These are phyloP conservation scores for Meloidogyne floridensis DNA, from an alignment of 1,140 invertebrate species.

Conservation along the genomic window DNA sequence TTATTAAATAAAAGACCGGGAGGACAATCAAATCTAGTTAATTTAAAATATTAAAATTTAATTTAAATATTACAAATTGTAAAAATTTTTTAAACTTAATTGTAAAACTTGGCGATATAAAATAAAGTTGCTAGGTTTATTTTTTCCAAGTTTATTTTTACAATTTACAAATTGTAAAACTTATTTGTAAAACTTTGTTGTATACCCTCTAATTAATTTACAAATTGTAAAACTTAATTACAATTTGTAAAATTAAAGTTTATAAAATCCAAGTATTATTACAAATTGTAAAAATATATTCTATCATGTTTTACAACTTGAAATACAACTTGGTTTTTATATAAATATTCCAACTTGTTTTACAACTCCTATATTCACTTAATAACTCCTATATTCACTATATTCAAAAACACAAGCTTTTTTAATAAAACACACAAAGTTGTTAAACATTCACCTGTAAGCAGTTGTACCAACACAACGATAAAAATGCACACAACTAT, in stretches of 20 bases:
- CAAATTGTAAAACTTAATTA: too few relatives aligned
- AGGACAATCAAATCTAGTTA: conserved; percentile 46
- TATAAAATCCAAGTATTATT: too few relatives aligned
- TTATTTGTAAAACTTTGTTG: too few relatives aligned
- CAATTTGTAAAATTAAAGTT: too few relatives aligned
- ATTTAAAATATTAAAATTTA: background rate
- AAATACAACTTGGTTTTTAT: background rate
- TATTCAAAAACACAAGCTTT: too few relatives aligned
- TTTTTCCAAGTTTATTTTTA: too few relatives aligned
- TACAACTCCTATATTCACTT: background rate
- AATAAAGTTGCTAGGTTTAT: too few relatives aligned
- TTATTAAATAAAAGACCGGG: conserved; percentile 45
- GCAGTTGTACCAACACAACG: conserved; percentile 47
- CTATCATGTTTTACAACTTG: background rate
- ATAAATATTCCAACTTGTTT: background rate
- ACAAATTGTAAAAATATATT: conserved; percentile 5
- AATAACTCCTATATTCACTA: background rate
- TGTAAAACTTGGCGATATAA: too few relatives aligned
- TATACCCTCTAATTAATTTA: too few relatives aligned
- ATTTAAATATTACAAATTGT: conserved; percentile 10
- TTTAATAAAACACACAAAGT: too few relatives aligned
- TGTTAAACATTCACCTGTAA: conserved; percentile 29
- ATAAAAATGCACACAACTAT: conserved; percentile 50
- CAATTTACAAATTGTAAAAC: too few relatives aligned
- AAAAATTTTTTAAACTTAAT: background rate